Evolutionary conservation across 2,113 vertebrate species (phyloP).

Genomic region (Scatophagus argus): DNA sequence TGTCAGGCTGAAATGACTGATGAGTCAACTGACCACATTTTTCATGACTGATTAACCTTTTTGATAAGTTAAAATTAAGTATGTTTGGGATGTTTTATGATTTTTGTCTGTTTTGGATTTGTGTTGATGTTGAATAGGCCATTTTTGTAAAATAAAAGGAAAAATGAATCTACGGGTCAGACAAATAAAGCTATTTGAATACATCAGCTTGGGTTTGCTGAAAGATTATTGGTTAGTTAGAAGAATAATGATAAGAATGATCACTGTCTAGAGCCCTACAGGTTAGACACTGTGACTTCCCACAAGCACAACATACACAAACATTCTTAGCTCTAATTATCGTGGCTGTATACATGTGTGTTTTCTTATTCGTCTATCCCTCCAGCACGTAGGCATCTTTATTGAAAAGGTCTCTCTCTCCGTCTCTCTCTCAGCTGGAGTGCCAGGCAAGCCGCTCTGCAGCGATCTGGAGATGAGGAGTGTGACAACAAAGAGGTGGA

Average conservation of each 20-base stretch:
- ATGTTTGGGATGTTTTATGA: not conserved
- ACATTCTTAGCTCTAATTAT: slow-evolving; percentile 27
- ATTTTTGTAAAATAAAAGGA: not conserved
- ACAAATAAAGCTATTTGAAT: not conserved
- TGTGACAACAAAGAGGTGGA: slow-evolving; percentile 77
- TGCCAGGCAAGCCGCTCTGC: slow-evolving; percentile 59
- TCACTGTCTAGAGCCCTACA: not conserved
- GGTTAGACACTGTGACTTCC: not conserved
- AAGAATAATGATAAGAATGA: not conserved
- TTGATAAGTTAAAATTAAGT: not conserved
- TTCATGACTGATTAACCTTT: not conserved
- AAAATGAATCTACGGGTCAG: not conserved
- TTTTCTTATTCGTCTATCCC: slow-evolving; percentile 25
- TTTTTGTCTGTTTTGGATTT: not conserved
- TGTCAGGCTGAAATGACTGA: not conserved
- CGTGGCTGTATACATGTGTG: slow-evolving; percentile 17
- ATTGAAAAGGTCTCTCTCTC: slow-evolving; percentile 56
- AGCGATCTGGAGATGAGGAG: slow-evolving; percentile 66
- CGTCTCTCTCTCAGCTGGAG: slow-evolving; percentile 68
- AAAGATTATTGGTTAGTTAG: not conserved
- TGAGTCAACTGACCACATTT: not conserved
- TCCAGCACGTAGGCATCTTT: slow-evolving; percentile 22
- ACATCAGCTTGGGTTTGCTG: not conserved
- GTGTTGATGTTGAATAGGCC: not conserved
- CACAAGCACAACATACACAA: slow-evolving; percentile 2